Evolutionary conservation across 2,113 vertebrate species (phyloP).

Genomic region (Catharus fuscescens): DNA sequence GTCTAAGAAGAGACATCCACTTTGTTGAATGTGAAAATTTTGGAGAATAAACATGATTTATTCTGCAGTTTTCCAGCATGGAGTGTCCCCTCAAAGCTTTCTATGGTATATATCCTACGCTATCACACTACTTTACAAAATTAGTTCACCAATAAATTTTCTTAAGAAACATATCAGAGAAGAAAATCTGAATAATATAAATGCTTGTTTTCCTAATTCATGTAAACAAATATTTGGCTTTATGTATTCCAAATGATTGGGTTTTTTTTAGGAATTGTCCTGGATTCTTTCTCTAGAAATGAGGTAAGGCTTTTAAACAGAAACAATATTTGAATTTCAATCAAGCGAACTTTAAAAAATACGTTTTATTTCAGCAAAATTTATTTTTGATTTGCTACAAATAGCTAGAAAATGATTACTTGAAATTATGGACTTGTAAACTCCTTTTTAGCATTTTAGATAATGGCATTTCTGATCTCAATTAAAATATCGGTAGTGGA

Average conservation of each 20-base stretch:
- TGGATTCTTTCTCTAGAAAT: neutral
- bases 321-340: neutral
- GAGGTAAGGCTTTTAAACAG: fast-evolving
- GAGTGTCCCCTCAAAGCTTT: neutral
- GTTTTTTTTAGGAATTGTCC: neutral
- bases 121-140: neutral
- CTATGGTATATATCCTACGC: neutral
- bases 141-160: neutral
- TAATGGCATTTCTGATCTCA: neutral
- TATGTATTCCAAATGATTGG: neutral
- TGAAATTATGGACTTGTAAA: neutral
- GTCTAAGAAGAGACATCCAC: neutral
- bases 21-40: neutral
- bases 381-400: neutral
- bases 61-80: neutral
- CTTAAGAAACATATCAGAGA: neutral
- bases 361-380: neutral
- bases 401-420: neutral
- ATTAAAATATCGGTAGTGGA: neutral
- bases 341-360: neutral
- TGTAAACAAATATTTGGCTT: neutral
- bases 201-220: neutral
- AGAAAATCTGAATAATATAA: neutral
- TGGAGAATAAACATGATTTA: neutral
- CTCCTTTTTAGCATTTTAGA: neutral